Conservation (phyloP, 2,797 vertebrate species). For the Rhodeus uyekii region DNA sequence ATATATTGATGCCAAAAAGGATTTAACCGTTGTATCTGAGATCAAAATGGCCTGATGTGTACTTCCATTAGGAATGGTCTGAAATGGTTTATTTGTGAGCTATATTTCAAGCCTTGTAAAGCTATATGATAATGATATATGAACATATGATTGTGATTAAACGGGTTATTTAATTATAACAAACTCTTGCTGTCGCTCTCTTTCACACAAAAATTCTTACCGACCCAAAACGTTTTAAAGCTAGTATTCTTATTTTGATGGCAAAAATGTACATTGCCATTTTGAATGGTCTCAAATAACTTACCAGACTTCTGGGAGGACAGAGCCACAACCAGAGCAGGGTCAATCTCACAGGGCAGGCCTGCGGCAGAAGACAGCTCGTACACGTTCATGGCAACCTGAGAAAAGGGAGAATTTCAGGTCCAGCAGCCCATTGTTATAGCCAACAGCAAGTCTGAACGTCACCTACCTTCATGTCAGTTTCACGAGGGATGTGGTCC, state of each 20-base stretch:
- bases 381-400: slow-evolving; percentile 99
- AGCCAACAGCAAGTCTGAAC: not conserved
- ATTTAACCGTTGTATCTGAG: not conserved
- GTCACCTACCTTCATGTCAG: slow-evolving; percentile 94
- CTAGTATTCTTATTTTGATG: not conserved
- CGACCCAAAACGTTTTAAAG: not conserved
- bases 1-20: not conserved
- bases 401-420: slow-evolving; percentile 22
- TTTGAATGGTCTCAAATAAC: slow-evolving; percentile 15
- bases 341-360: slow-evolving; percentile 96
- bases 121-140: no score
- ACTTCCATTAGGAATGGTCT: not conserved
- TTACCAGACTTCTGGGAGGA: slow-evolving; percentile 97
- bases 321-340: slow-evolving; percentile 93
- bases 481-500: slow-evolving; percentile 99
- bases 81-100: not conserved
- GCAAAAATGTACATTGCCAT: not conserved
- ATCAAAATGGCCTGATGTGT: not conserved
- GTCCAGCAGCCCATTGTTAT: not conserved
- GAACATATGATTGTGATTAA: no score
- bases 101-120: not conserved
- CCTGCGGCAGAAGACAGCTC: slow-evolving; percentile 97
- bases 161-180: no score
- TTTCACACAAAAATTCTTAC: not conserved
- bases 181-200: no score